Evolutionary conservation across 2,113 vertebrate species (phyloP), one percentile per base, ranked within the genome.

Genomic region (Elanoides forficatus): DNA sequence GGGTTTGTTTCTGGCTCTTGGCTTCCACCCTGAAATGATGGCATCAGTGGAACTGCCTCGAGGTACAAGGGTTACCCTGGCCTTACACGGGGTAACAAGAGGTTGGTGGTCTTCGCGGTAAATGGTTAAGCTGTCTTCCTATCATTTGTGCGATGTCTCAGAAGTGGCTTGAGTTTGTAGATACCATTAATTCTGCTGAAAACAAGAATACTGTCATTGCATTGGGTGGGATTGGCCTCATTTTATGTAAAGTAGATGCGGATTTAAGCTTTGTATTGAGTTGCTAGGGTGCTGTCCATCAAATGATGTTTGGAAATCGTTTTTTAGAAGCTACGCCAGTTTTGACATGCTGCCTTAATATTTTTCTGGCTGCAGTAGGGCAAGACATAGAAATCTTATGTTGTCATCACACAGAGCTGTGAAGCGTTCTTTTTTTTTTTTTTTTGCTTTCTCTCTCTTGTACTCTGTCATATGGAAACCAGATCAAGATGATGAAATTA

Each of bases 401-500:
- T 95, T 97, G 95, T 96, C 87, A 95, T 82, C 88, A 90, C 94
- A 92, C 80, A 34, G 62, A 96, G 60, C 88, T 82, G 75, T 66
- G 53, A 95, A 96, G 86, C 6, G 5, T 70, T 84, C 25, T 68
- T 70, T 40, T 45, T 45, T 30, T 50, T 47, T 76, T 76, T 68
- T 80, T 88, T 85, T 63, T 67, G 8, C 87, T 96, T 95, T 97
- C 80, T 95, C 91, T 91, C 95, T 92, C 94, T 93, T 94, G 81
- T 87, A 84, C 92, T 94, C 81, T 92, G 97, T 94, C 95, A 95
- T 94, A 96, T 91, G 91, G 96, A 97, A 97, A 96, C 95, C 91
- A 97, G 95, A 96, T 93, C 89, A 94, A 96, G 95, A 96, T 92
- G 96, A 96, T 91, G 92, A 97, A 97, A 95, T 96, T 95, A 94